A percentile compares a stretch with the other conserved stretches of the same genome.
These are phyloP conservation scores for Morus bassanus DNA, from an alignment of 2,797 vertebrate species.

Conservation along the genomic window DNA sequence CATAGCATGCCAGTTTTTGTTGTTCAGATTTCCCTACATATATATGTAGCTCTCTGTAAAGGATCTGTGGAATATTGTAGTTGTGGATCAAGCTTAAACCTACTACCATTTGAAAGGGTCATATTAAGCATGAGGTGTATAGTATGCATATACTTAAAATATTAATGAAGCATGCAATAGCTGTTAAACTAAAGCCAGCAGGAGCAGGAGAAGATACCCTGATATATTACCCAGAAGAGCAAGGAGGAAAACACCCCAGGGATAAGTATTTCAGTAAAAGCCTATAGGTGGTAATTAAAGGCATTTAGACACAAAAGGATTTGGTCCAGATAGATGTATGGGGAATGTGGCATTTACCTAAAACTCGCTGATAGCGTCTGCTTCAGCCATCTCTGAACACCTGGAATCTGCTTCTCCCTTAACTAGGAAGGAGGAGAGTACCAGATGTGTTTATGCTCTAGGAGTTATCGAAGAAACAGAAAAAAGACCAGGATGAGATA, in stretches of 20 bases:
- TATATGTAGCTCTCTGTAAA: neutral
- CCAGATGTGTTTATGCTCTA: slow-evolving; percentile 5
- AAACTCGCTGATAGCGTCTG: neutral
- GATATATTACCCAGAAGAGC: neutral
- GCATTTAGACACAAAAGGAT: neutral
- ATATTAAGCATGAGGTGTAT: neutral
- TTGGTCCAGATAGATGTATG: neutral
- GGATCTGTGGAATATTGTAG: neutral
- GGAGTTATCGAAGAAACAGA: neutral
- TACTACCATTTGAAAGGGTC: neutral
- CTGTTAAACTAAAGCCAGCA: neutral
- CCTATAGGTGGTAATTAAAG: neutral
- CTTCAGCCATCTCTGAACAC: neutral
- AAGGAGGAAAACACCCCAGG: neutral
- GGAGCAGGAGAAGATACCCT: neutral
- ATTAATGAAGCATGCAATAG: neutral
- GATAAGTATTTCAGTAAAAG: neutral
- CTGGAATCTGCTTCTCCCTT: neutral
- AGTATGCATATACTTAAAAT: neutral
- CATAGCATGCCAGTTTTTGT: neutral
- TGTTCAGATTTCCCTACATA: neutral
- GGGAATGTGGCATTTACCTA: neutral
- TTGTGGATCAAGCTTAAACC: neutral
- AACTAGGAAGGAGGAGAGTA: neutral
- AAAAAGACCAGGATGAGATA: neutral